Evolutionary conservation across 2,888 invertebrate species (phyloP).

Genomic region (Adelphocoris suturalis): DNA sequence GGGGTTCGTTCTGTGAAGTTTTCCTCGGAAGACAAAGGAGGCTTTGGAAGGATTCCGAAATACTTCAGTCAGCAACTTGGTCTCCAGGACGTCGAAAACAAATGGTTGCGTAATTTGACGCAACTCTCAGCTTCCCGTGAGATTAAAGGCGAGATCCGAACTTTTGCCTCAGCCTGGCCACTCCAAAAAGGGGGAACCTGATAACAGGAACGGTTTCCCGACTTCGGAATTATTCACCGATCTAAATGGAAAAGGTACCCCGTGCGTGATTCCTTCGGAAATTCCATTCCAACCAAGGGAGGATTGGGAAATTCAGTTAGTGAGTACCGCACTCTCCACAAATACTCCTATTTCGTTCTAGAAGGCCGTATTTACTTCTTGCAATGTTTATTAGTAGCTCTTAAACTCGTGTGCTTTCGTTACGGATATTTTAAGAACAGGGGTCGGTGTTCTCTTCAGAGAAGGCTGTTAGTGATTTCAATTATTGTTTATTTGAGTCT

Average conservation of each 20-base stretch:
- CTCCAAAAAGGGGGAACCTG: neutral
- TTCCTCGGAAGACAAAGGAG: neutral
- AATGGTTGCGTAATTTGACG: neutral
- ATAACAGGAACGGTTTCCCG: neutral
- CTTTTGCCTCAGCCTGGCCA: neutral
- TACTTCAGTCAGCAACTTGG: neutral
- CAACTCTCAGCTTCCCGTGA: neutral
- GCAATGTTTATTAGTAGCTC: neutral
- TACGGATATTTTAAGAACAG: no score
- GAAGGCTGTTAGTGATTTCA: no score
- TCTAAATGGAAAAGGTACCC: neutral
- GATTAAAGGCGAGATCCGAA: neutral
- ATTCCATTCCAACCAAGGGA: neutral
- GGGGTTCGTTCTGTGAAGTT: neutral
- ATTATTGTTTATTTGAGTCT: no score
- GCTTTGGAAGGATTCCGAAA: conserved; percentile 30
- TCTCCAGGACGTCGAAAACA: neutral
- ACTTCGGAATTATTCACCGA: neutral
- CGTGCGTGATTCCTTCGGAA: neutral
- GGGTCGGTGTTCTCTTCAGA: no score
- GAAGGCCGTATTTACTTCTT: neutral
- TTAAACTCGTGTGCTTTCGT: no score
- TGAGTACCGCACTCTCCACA: no score
- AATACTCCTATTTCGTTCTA: no score
- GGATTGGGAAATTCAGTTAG: neutral